Conservation (phyloP, 23 tunicate genomes). For the Clavelina lepadiformis region DNA sequence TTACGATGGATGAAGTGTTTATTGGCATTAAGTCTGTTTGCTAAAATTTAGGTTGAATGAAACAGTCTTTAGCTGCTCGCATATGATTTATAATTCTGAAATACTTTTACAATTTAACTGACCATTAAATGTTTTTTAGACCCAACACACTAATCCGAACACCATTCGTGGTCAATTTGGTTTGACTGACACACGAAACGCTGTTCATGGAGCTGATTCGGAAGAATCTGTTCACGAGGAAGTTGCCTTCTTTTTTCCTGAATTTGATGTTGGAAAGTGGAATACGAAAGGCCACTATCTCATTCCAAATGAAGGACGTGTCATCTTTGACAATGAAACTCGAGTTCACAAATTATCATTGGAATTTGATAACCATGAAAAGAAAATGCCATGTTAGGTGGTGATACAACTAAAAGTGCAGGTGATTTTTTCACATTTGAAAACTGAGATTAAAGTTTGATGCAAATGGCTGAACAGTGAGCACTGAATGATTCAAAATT, state of each 20-base stretch:
- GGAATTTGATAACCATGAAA: no score
- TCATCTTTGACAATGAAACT: background rate
- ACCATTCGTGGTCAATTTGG: constrained; percentile 73
- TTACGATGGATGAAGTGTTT: no score
- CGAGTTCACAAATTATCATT: no score
- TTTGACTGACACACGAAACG: constrained; percentile 80
- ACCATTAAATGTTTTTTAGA: constrained; percentile 13
- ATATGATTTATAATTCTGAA: background rate
- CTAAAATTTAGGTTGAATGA: no score
- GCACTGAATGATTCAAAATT: no score
- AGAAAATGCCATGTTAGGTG: no score
- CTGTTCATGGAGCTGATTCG: constrained; percentile 91
- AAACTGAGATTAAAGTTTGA: no score
- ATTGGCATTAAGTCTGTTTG: background rate
- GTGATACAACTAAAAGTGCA: no score
- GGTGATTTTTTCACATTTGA: no score
- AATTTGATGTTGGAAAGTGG: constrained; percentile 29
- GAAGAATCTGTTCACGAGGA: constrained; percentile 43
- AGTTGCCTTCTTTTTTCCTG: constrained; percentile 38
- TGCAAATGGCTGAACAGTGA: no score
- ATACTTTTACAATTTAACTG: background rate
- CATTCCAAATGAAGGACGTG: background rate
- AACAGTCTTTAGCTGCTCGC: background rate
- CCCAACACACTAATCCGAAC: constrained; percentile 41
- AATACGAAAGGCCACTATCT: background rate